Percentiles rank a stretch among this genome's conserved stretches.
phyloP scores from a whole-genome alignment of 2,888 invertebrate genomes.

The Mechanitis messenoides region DNA sequence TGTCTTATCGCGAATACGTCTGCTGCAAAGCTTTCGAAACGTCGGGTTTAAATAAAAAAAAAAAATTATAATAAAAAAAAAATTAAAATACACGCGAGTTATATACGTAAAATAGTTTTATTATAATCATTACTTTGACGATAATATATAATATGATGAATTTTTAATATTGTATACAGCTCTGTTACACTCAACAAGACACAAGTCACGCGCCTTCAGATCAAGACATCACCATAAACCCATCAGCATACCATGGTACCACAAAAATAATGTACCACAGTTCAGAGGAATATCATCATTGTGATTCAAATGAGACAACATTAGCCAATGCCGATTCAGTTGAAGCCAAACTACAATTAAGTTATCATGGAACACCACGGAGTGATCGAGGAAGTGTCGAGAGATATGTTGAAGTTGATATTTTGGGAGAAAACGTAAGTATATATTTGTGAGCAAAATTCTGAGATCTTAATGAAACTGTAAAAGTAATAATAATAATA shows the following conservation, averaged over 20 bases:
- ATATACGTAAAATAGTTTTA: too few relatives aligned
- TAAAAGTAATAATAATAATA: too few relatives aligned
- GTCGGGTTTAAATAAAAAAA: too few relatives aligned
- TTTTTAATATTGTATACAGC: conserved; percentile 30
- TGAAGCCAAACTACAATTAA: conserved; percentile 41
- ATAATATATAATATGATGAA: neutral
- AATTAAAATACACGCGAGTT: too few relatives aligned
- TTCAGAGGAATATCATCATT: conserved; percentile 33
- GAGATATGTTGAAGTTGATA: conserved; percentile 42
- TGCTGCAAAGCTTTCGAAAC: too few relatives aligned
- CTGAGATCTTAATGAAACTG: too few relatives aligned
- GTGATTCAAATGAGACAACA: conserved; percentile 34
- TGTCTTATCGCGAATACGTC: too few relatives aligned
- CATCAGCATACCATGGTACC: conserved; percentile 50
- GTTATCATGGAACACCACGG: conserved; percentile 46
- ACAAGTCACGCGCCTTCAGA: conserved; percentile 44
- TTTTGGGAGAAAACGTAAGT: conserved; percentile 52
- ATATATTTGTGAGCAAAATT: too few relatives aligned
- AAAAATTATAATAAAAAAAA: neutral
- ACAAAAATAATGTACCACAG: conserved; percentile 40
- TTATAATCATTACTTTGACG: neutral
- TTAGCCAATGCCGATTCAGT: neutral
- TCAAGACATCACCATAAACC: conserved; percentile 47
- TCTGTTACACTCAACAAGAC: conserved; percentile 50
- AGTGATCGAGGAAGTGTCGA: conserved; percentile 35